Evolutionary conservation across 1,140 invertebrate genomes (phyloP).

Genomic region (Rhyzopertha dominica): DNA sequence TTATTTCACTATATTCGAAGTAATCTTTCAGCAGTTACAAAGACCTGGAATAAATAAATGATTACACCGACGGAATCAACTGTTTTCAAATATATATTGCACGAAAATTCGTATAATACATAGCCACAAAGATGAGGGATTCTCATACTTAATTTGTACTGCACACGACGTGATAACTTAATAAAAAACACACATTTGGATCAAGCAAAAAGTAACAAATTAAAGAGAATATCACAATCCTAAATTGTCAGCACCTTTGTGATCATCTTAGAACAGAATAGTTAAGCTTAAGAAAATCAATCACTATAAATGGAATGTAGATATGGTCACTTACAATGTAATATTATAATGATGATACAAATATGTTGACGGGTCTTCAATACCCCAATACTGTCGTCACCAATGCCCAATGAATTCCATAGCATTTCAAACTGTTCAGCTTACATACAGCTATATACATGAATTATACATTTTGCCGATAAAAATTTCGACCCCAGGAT

Average conservation of each 20-base stretch:
- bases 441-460: conserved; percentile 36
- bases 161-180: conserved; percentile 37
- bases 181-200: conserved; percentile 33
- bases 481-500: neutral
- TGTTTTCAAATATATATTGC: conserved; percentile 43
- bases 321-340: conserved; percentile 18
- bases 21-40: too few relatives aligned
- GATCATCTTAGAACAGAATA: conserved; percentile 22
- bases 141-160: conserved; percentile 39
- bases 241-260: conserved; percentile 39
- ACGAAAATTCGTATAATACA: conserved; percentile 37
- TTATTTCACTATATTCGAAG: too few relatives aligned
- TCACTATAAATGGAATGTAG: conserved; percentile 21
- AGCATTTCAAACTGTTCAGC: too few relatives aligned
- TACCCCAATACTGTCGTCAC: too few relatives aligned
- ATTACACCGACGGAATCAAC: too few relatives aligned
- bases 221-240: conserved; percentile 40
- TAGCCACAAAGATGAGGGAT: conserved; percentile 34
- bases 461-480: neutral
- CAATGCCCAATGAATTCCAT: conserved; percentile 32
- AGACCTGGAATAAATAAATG: too few relatives aligned
- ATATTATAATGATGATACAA: too few relatives aligned
- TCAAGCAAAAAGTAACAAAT: conserved; percentile 41
- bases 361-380: too few relatives aligned
- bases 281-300: neutral